Conservation (phyloP, 1,140 invertebrate genomes). For the Drosophila nannoptera region DNA sequence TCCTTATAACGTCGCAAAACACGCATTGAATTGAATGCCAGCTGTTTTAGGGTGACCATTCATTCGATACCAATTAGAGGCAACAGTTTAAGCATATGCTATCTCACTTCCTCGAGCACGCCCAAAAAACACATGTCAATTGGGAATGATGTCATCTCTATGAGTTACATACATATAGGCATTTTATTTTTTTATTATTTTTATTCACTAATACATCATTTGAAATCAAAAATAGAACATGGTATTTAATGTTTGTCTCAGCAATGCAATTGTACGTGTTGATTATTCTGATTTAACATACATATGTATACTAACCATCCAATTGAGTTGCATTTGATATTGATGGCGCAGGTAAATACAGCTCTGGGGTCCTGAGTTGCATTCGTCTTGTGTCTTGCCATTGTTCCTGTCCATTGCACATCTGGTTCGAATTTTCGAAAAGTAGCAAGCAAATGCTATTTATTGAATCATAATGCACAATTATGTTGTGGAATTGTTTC, state of each 20-base stretch:
- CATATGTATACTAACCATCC: not conserved
- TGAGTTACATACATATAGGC: constrained; percentile 6
- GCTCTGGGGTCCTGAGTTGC: constrained; percentile 43
- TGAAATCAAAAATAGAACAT: not conserved
- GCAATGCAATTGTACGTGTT: too few species aligned
- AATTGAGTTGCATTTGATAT: constrained; percentile 30
- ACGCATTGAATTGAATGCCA: constrained; percentile 1
- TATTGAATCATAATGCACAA: constrained; percentile 16
- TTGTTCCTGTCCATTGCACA: constrained; percentile 16
- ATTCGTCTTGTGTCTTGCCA: constrained; percentile 7
- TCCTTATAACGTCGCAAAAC: too few species aligned
- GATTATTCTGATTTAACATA: too few species aligned
- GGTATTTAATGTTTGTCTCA: too few species aligned
- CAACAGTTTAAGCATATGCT: not conserved
- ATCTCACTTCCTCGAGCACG: constrained; percentile 23
- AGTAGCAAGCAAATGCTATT: constrained; percentile 9
- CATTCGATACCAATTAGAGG: constrained; percentile 12
- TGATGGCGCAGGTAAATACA: constrained; percentile 31
- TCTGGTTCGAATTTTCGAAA: constrained; percentile 35
- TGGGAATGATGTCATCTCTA: constrained; percentile 29
- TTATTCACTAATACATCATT: not conserved
- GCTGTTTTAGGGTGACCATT: constrained; percentile 9
- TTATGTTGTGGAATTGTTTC: constrained; percentile 11
- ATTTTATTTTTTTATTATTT: not conserved
- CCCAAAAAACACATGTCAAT: constrained; percentile 12